phyloP scores from a whole-genome alignment of 2,888 invertebrate species.

The Trachelus stipa region DNA sequence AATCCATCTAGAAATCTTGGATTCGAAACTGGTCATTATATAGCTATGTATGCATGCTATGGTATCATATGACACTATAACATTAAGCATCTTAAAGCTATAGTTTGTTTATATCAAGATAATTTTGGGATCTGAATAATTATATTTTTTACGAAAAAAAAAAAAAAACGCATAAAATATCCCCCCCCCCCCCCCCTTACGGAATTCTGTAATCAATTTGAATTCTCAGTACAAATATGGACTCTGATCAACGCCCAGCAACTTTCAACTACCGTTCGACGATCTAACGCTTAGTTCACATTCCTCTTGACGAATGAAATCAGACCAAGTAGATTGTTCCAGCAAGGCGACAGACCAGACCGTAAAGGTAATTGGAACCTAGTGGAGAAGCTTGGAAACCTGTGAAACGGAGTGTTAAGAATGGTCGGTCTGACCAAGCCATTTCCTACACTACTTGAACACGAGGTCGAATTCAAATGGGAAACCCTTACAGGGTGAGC shows the following conservation, averaged over 20 bases:
- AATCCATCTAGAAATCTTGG: constrained; percentile 6
- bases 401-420: background rate
- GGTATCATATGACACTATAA: background rate
- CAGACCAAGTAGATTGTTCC: background rate
- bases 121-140: background rate
- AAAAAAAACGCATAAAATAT: background rate
- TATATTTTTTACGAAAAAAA: no score
- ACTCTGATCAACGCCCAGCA: background rate
- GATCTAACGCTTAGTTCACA: background rate
- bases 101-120: background rate
- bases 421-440: background rate
- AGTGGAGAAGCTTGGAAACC: background rate
- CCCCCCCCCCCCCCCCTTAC: background rate
- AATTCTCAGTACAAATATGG: background rate
- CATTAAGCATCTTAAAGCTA: background rate
- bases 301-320: background rate
- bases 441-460: background rate
- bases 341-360: background rate
- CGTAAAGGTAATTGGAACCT: background rate
- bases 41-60: background rate
- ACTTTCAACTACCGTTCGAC: background rate
- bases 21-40: background rate
- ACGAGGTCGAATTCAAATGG: background rate
- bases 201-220: background rate
- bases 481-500: background rate